Percentiles rank a stretch among this genome's conserved stretches.
Evolutionary conservation across 2,797 vertebrate species (phyloP).

Genomic region (Bufotes viridis): DNA sequence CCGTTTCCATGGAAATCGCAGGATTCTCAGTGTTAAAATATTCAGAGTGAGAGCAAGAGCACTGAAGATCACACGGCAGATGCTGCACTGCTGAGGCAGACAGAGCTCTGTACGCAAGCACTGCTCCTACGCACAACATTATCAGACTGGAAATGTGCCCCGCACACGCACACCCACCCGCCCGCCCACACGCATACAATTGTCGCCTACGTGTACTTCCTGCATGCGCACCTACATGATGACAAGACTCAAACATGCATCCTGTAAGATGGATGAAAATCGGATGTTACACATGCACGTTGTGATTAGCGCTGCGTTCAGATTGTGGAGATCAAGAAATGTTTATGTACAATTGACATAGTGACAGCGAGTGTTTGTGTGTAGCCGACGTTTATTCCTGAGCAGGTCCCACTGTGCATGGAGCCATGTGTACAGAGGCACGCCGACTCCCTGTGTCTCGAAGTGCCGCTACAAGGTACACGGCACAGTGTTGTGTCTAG

Average conservation of each 20-base stretch:
- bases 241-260: constrained; percentile 19
- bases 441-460: not conserved
- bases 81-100: constrained; percentile 65
- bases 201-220: constrained; percentile 45
- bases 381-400: not conserved
- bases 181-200: constrained; percentile 47
- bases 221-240: constrained; percentile 21
- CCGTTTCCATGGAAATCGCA: constrained; percentile 74
- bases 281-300: not conserved
- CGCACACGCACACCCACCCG: constrained; percentile 41
- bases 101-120: constrained; percentile 62
- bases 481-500: not conserved
- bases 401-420: not conserved
- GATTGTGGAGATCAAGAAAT: not conserved
- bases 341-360: not conserved
- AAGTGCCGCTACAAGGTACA: not conserved
- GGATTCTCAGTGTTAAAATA: constrained; percentile 71
- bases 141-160: constrained; percentile 59
- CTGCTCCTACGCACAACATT: constrained; percentile 62
- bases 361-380: not conserved
- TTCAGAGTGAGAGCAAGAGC: constrained; percentile 65
- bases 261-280: not conserved
- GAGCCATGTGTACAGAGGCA: not conserved
- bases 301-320: not conserved
- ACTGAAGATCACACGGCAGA: constrained; percentile 67